Evolutionary conservation across 2,113 vertebrate species (phyloP).

Genomic region (Craseonycteris thonglongyai): DNA sequence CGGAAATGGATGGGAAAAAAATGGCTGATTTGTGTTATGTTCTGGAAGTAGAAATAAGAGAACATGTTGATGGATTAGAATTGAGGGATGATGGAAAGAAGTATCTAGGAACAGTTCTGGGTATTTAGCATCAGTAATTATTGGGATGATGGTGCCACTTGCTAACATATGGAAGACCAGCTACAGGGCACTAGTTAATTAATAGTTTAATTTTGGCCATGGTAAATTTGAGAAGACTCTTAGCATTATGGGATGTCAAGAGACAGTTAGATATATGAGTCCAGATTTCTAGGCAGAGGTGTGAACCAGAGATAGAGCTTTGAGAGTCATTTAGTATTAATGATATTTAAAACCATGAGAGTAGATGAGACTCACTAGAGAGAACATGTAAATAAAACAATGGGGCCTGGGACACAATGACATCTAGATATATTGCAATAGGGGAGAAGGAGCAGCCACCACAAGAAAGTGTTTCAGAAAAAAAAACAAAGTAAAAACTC

Average conservation of each 20-base stretch:
- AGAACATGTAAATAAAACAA: background rate
- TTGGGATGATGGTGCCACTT: background rate
- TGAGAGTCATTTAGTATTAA: background rate
- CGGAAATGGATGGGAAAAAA: background rate
- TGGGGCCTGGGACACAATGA: background rate
- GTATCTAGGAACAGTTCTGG: background rate
- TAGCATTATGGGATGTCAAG: background rate
- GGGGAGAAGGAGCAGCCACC: background rate
- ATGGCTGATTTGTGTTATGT: background rate
- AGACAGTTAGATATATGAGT: background rate
- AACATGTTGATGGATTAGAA: background rate
- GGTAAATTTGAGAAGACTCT: background rate
- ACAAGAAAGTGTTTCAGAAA: background rate
- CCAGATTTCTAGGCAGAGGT: background rate
- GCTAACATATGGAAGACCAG: background rate
- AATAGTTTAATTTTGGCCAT: background rate
- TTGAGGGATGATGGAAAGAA: background rate
- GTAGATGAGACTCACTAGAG: background rate
- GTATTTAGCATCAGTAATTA: background rate
- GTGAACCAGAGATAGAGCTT: background rate
- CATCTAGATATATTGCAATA: background rate
- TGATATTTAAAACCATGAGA: background rate
- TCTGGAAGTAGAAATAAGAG: background rate
- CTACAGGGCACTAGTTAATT: background rate
- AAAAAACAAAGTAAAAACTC: background rate